Conservation (phyloP, 2,888 invertebrate genomes). For the Microctonus aethiopoides region DNA sequence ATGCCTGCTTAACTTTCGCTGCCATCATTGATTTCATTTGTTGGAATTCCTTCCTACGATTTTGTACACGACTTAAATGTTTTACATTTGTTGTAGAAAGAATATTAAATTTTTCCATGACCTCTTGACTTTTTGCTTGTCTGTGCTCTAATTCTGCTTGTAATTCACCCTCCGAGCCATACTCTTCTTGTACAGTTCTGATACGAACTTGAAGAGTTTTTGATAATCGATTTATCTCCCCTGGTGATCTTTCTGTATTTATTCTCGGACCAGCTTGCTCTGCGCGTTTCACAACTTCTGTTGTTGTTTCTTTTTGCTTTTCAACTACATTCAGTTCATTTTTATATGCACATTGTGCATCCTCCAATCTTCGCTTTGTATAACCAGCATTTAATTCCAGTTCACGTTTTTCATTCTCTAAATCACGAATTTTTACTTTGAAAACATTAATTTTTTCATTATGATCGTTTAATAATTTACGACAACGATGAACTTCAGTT, state of each 20-base stretch:
- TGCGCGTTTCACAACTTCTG: conserved; percentile 66
- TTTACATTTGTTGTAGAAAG: conserved; percentile 24
- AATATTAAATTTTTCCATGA: conserved; percentile 46
- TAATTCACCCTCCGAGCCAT: conserved; percentile 55
- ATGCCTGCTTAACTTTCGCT: conserved; percentile 65
- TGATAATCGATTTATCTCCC: conserved; percentile 44
- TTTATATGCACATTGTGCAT: conserved; percentile 47
- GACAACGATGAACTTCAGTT: conserved; percentile 52
- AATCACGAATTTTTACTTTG: conserved; percentile 66
- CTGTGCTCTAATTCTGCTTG: conserved; percentile 60
- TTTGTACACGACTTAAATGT: conserved; percentile 52
- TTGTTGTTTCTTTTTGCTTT: conserved; percentile 61
- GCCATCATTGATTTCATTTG: conserved; percentile 64
- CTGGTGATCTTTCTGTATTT: conserved; percentile 67
- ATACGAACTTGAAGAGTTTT: conserved; percentile 49
- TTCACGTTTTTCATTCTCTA: conserved; percentile 63
- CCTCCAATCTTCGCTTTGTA: conserved; percentile 40
- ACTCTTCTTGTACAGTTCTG: conserved; percentile 47
- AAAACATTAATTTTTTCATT: conserved; percentile 49
- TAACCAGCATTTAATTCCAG: conserved; percentile 43
- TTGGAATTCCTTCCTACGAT: conserved; percentile 61
- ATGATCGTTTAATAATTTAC: conserved; percentile 45
- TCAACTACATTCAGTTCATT: conserved; percentile 57
- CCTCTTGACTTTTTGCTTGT: conserved; percentile 52
- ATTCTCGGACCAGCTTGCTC: conserved; percentile 68